Evolutionary conservation across 92 coral and sea anemone genomes (phyloP).

Genomic region (Palythoa grandiflora): DNA sequence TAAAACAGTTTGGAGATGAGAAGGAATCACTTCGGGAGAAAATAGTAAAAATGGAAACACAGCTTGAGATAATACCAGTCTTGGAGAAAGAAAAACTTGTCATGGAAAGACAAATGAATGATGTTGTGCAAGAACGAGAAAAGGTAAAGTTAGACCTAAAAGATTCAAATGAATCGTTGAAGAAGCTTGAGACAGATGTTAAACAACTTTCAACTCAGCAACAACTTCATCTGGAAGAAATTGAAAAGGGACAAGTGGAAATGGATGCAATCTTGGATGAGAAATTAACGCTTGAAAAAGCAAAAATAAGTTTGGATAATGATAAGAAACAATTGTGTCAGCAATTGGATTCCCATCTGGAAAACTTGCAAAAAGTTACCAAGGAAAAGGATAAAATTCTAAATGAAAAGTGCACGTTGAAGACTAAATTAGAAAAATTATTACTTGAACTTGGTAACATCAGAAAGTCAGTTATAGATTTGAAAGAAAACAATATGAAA

Average conservation of each 20-base stretch:
- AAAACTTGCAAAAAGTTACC: constrained; percentile 63
- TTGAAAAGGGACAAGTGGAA: constrained; percentile 64
- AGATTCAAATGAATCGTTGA: constrained; percentile 38
- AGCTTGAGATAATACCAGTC: constrained; percentile 71
- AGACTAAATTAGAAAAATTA: constrained; percentile 54
- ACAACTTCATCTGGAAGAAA: constrained; percentile 62
- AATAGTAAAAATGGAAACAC: constrained; percentile 65
- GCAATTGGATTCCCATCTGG: constrained; percentile 57
- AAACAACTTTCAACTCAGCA: constrained; percentile 53
- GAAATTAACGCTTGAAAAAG: constrained; percentile 57
- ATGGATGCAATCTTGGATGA: constrained; percentile 60
- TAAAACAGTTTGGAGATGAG: constrained; percentile 73
- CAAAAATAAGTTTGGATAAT: constrained; percentile 53
- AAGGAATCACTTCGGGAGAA: constrained; percentile 63
- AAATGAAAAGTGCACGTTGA: constrained; percentile 47
- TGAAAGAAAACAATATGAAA: constrained; percentile 60
- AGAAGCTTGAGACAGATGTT: constrained; percentile 61
- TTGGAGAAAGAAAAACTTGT: constrained; percentile 87
- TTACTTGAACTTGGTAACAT: constrained; percentile 65
- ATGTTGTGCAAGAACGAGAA: constrained; percentile 74
- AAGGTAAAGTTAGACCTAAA: constrained; percentile 65
- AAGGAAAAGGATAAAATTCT: constrained; percentile 58
- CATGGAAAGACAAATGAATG: constrained; percentile 75
- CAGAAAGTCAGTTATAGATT: constrained; percentile 62
- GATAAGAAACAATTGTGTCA: constrained; percentile 56